These are phyloP conservation scores for Phaethon lepturus DNA, from an alignment of 2,113 vertebrate species.

Conservation along the genomic window DNA sequence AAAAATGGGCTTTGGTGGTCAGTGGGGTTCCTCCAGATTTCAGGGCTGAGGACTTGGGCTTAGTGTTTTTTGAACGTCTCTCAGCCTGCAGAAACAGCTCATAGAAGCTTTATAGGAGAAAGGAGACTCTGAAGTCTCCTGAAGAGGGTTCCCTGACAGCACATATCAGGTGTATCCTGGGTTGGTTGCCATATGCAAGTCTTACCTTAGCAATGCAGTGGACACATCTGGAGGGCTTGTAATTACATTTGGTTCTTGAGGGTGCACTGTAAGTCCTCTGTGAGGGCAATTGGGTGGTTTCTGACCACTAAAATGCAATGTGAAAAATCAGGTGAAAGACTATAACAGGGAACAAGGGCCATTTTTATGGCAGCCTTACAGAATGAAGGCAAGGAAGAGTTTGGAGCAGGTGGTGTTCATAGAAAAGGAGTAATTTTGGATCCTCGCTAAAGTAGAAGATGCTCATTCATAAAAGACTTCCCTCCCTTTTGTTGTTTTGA, in stretches of 20 bases:
- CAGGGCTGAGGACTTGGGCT: neutral
- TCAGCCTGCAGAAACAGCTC: neutral
- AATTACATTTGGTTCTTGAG: neutral
- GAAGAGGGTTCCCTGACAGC: neutral
- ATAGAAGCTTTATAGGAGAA: neutral
- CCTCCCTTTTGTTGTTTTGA: neutral
- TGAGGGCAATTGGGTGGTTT: neutral
- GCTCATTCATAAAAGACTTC: neutral
- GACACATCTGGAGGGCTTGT: neutral
- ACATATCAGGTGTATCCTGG: neutral
- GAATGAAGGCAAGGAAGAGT: neutral
- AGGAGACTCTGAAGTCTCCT: neutral
- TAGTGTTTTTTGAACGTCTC: neutral
- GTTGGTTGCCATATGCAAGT: neutral
- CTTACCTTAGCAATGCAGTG: neutral
- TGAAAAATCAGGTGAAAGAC: neutral
- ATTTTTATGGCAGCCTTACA: neutral
- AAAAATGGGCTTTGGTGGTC: neutral
- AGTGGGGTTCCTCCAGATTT: neutral
- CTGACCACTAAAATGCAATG: neutral
- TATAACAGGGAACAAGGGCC: neutral
- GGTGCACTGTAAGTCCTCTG: neutral
- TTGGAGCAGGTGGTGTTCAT: neutral
- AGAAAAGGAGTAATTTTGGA: neutral
- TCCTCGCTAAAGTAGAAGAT: neutral